These are phyloP conservation scores for Lissocephala sabroskyi DNA, from an alignment of 2,888 invertebrate genomes.

Conservation along the genomic window DNA sequence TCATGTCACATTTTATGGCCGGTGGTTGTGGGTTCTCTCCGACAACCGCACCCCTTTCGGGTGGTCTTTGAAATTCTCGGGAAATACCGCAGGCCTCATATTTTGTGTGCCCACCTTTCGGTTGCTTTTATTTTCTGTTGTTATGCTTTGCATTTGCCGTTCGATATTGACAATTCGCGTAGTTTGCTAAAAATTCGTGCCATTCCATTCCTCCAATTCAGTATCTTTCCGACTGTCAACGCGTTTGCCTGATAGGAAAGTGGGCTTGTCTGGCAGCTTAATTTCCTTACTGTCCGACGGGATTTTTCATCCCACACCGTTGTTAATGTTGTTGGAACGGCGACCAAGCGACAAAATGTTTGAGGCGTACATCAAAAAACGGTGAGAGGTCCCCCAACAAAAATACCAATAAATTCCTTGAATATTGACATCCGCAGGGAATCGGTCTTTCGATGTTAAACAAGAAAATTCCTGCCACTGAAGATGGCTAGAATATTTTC, in stretches of 20 bases:
- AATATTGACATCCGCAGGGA: too few relatives aligned
- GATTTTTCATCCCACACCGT: conserved; percentile 1
- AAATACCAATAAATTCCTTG: conserved; percentile 17
- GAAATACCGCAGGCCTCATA: conserved; percentile 1
- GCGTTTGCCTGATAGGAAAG: too few relatives aligned
- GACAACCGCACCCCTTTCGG: conserved; percentile 15
- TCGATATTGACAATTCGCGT: conserved; percentile 42
- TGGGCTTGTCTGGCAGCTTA: too few relatives aligned
- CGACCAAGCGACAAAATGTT: conserved; percentile 52
- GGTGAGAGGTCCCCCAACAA: too few relatives aligned
- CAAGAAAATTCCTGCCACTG: too few relatives aligned
- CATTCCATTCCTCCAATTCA: too few relatives aligned
- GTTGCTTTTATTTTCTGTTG: conserved; percentile 16
- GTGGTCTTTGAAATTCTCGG: conserved; percentile 4
- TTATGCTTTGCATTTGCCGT: conserved; percentile 43
- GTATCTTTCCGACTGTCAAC: too few relatives aligned
- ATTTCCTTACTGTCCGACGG: too few relatives aligned
- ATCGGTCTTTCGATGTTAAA: too few relatives aligned
- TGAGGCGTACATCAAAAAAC: conserved; percentile 64
- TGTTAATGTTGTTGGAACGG: conserved; percentile 45
- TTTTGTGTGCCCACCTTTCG: conserved; percentile 19
- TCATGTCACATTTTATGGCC: conserved; percentile 42
- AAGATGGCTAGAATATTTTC: too few relatives aligned
- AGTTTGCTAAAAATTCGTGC: too few relatives aligned
- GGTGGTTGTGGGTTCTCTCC: conserved; percentile 17